phyloP scores from a whole-genome alignment of 2,113 vertebrate genomes.

The Dryoscopus gambensis region DNA sequence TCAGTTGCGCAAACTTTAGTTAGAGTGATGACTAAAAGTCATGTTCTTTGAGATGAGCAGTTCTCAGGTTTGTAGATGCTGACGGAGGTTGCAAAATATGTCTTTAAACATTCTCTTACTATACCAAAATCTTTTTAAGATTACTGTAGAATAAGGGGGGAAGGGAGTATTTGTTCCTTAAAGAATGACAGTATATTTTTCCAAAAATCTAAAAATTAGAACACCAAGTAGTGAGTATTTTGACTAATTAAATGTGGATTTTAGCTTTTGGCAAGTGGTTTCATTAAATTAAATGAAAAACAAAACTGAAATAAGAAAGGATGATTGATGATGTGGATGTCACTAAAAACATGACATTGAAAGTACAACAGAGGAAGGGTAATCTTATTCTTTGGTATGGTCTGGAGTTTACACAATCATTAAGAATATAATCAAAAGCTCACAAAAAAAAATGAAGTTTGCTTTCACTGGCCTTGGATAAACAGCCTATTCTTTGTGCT shows the following conservation, averaged over 20 bases:
- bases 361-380: not conserved
- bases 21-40: not conserved
- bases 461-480: not conserved
- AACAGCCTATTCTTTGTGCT: not conserved
- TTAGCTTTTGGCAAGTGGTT: not conserved
- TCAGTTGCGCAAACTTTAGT: not conserved
- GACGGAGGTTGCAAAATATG: not conserved
- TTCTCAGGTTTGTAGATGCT: not conserved
- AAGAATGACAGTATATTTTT: not conserved
- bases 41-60: not conserved
- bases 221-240: not conserved
- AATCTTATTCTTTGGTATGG: not conserved
- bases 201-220: not conserved
- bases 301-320: not conserved
- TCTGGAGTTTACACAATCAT: not conserved
- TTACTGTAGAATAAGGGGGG: not conserved
- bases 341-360: not conserved
- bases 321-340: not conserved
- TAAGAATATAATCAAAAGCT: not conserved
- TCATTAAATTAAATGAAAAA: not conserved
- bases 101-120: not conserved
- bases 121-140: not conserved
- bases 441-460: not conserved
- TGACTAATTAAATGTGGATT: not conserved
- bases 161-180: not conserved